These are phyloP conservation scores for Aegotheles bennettii DNA, from an alignment of 2,113 vertebrate species.

Conservation along the genomic window DNA sequence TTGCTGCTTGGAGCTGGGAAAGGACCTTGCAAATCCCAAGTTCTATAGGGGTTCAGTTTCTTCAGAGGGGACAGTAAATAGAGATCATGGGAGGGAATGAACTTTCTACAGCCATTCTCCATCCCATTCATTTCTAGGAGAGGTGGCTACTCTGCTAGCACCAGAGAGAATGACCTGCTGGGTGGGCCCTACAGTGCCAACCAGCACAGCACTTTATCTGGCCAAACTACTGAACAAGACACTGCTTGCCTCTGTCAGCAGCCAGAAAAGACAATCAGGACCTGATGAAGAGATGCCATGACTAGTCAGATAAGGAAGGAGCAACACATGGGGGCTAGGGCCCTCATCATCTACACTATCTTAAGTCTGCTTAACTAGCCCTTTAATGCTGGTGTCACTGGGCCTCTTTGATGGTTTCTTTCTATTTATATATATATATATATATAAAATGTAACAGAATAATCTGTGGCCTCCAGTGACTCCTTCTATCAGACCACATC, in stretches of 20 bases:
- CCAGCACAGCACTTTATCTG: background rate
- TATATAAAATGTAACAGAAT: background rate
- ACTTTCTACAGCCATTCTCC: background rate
- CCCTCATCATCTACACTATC: background rate
- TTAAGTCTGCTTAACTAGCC: background rate
- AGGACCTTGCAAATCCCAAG: background rate
- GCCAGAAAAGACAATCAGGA: constrained; percentile 16
- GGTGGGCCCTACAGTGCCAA: background rate
- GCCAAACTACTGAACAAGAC: background rate
- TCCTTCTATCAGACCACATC: background rate
- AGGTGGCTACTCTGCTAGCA: background rate
- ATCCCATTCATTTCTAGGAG: background rate
- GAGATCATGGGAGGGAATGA: background rate
- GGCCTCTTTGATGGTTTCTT: background rate
- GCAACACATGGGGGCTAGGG: background rate
- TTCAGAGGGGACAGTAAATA: background rate
- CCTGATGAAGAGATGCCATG: background rate
- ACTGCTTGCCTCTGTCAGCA: background rate
- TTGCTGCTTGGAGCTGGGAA: background rate
- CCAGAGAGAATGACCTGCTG: background rate
- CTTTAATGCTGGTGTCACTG: background rate
- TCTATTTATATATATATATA: background rate
- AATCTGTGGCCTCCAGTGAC: background rate
- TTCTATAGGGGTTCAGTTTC: background rate
- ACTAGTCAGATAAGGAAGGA: constrained; percentile 2